Evolutionary conservation across 1,140 invertebrate species (phyloP).

Genomic region (Cydia amplana): DNA sequence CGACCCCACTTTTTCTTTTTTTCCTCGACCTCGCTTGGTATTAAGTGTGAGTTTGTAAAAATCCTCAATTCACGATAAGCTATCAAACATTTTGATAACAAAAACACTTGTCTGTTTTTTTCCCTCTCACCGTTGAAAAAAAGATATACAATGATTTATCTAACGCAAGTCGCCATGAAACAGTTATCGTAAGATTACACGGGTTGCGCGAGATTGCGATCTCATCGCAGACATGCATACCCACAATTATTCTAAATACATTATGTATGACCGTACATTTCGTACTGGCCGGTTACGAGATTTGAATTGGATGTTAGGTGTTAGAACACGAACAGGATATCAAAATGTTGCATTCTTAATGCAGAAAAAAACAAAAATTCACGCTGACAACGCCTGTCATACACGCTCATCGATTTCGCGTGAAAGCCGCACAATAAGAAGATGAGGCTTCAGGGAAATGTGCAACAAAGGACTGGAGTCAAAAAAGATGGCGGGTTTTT

Average conservation of each 20-base stretch:
- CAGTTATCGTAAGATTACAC: conserved; percentile 27
- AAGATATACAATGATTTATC: background rate
- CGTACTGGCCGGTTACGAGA: conserved; percentile 1
- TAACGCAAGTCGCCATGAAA: conserved; percentile 24
- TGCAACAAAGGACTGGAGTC: background rate
- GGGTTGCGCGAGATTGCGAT: conserved; percentile 21
- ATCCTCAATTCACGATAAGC: background rate
- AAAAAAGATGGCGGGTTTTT: conserved; percentile 17
- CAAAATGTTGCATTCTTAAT: background rate
- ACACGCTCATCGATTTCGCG: conserved; percentile 1
- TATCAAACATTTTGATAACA: background rate
- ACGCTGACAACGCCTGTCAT: background rate
- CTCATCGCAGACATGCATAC: conserved; percentile 14
- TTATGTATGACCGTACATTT: conserved; percentile 36
- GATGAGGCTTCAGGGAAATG: background rate
- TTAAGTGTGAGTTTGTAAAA: no score
- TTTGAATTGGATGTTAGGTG: background rate
- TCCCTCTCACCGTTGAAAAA: background rate
- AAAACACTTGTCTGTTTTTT: background rate
- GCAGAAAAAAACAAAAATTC: background rate
- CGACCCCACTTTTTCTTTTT: no score
- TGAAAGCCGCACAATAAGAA: conserved; percentile 16
- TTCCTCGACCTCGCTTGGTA: no score
- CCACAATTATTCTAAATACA: conserved; percentile 40
- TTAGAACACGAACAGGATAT: conserved; percentile 13